These are phyloP conservation scores for Malacoraja senta DNA, from an alignment of 2,797 vertebrate genomes.

Conservation along the genomic window DNA sequence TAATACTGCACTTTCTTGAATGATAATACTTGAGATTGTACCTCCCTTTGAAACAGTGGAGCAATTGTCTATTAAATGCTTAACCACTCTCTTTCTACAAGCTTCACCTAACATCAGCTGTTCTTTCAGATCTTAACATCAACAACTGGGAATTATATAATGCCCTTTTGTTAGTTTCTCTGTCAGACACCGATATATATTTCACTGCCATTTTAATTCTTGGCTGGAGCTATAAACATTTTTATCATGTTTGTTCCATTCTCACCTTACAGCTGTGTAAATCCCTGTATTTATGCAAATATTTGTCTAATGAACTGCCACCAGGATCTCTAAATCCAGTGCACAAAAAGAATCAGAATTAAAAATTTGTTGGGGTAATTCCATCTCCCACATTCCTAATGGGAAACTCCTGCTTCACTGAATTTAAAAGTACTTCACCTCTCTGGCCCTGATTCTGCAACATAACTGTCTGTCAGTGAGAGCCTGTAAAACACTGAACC, in stretches of 20 bases:
- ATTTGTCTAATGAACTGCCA: not conserved
- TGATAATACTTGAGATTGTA: not conserved
- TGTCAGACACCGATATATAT: not conserved
- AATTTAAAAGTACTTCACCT: not conserved
- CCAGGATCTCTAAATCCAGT: not conserved
- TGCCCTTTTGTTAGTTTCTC: not conserved
- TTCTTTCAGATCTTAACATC: slow-evolving; percentile 12
- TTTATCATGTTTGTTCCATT: not conserved
- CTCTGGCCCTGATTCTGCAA: not conserved
- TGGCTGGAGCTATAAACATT: not conserved
- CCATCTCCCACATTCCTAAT: not conserved
- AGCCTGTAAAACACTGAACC: not conserved
- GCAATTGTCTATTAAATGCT: slow-evolving; percentile 12
- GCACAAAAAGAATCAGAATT: not conserved
- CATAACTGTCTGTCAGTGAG: not conserved
- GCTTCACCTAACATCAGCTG: not conserved
- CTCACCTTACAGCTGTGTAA: not conserved
- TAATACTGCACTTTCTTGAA: not conserved
- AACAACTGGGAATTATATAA: not conserved
- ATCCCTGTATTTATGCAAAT: not conserved
- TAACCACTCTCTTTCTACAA: not conserved
- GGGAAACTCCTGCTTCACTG: not conserved
- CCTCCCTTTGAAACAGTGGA: not conserved
- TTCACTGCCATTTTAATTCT: not conserved
- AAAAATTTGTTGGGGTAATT: not conserved